Percentiles rank a stretch among this genome's conserved stretches.
Evolutionary conservation across 2,888 invertebrate genomes (phyloP).

Genomic region (Gandaritis pyraliata): DNA sequence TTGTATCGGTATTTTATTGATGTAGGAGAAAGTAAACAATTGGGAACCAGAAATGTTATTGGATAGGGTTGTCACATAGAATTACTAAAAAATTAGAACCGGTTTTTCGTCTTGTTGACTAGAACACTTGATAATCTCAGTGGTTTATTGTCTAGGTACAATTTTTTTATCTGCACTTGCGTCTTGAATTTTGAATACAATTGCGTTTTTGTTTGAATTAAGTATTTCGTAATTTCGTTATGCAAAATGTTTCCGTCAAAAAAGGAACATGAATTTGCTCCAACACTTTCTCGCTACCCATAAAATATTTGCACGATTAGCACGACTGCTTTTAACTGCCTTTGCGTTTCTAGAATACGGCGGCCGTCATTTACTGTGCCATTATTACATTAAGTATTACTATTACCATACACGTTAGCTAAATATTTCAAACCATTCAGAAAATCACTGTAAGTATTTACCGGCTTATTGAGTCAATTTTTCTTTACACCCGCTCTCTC

Average conservation of each 20-base stretch:
- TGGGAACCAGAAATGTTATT: conserved; percentile 11
- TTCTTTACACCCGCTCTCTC: too few relatives aligned
- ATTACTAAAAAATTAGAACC: too few relatives aligned
- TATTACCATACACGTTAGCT: too few relatives aligned
- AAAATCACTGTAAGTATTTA: too few relatives aligned
- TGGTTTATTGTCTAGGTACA: too few relatives aligned
- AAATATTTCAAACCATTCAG: too few relatives aligned
- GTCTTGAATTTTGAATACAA: too few relatives aligned
- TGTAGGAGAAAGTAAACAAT: conserved; percentile 36
- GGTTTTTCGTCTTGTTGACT: too few relatives aligned
- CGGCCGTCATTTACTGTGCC: neutral
- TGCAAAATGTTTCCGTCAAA: neutral
- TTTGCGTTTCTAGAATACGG: conserved; percentile 3
- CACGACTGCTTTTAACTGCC: conserved; percentile 22
- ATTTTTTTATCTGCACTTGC: too few relatives aligned
- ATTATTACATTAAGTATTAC: too few relatives aligned
- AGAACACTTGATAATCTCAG: too few relatives aligned
- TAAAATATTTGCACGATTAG: conserved; percentile 12
- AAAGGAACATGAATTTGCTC: conserved; percentile 3
- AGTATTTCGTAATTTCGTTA: neutral
- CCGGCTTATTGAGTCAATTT: too few relatives aligned
- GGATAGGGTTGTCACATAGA: conserved; percentile 21
- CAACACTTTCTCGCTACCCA: conserved; percentile 11
- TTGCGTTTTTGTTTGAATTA: neutral
- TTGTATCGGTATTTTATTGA: conserved; percentile 27